phyloP scores from a whole-genome alignment of 2,113 vertebrate species.

The Eonycteris spelaea region DNA sequence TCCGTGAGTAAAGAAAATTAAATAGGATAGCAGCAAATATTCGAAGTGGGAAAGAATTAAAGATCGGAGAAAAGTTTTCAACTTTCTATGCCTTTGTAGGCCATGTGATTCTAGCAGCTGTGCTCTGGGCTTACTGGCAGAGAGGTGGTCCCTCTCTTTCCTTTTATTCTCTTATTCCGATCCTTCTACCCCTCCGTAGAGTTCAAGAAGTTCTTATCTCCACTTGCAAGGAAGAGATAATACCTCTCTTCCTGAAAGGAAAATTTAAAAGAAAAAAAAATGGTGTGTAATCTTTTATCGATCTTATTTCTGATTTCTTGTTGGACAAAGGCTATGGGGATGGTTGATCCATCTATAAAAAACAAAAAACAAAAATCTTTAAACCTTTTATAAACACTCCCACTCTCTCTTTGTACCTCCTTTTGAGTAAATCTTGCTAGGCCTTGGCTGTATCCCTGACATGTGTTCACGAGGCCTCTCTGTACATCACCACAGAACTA shows the following conservation, averaged over 20 bases:
- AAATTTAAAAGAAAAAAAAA: not conserved
- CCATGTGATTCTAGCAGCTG: not conserved
- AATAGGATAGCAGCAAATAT: not conserved
- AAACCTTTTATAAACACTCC: not conserved
- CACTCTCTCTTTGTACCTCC: not conserved
- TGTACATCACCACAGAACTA: not conserved
- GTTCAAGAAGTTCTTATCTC: not conserved
- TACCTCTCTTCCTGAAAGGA: not conserved
- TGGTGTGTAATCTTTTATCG: not conserved
- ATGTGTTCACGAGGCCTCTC: not conserved
- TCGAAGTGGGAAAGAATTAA: not conserved
- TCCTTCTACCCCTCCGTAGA: fast-evolving
- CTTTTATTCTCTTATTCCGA: not conserved
- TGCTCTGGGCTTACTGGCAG: not conserved
- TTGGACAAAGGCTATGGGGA: not conserved
- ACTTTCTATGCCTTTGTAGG: not conserved
- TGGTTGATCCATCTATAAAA: not conserved
- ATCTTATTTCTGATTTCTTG: not conserved
- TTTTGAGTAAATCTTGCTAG: not conserved
- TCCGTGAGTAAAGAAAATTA: not conserved
- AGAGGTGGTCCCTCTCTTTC: not conserved
- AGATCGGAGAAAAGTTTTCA: not conserved
- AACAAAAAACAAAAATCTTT: not conserved
- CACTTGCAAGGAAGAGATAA: not conserved
- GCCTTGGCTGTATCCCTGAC: not conserved